A percentile compares a stretch with the other conserved stretches of the same genome.
phyloP scores from a whole-genome alignment of 2,797 vertebrate species.

The Crax fasciolata region DNA sequence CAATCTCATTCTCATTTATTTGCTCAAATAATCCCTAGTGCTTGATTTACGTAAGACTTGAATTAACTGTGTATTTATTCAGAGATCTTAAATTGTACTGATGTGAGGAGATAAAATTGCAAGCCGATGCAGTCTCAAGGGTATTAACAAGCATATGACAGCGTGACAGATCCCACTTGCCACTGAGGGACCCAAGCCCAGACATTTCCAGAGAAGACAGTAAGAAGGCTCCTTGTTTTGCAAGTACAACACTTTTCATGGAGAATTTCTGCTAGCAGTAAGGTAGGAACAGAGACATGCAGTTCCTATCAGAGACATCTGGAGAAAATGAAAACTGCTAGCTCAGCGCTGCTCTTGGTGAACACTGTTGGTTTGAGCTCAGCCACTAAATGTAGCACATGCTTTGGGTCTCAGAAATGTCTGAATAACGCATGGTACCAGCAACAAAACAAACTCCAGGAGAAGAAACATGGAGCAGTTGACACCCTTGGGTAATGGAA shows the following conservation, averaged over 20 bases:
- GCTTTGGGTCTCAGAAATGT: neutral
- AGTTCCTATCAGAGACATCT: neutral
- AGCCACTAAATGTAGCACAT: neutral
- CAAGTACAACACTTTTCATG: neutral
- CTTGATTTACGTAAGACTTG: constrained; percentile 70
- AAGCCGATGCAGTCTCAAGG: constrained; percentile 62
- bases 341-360: neutral
- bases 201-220: neutral
- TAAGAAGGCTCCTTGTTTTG: neutral
- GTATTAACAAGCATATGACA: constrained; percentile 20
- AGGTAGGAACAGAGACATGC: neutral
- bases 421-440: neutral
- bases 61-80: constrained; percentile 74
- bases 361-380: neutral
- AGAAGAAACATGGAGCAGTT: neutral
- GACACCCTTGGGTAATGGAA: neutral
- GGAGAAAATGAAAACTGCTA: neutral
- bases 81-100: constrained; percentile 58
- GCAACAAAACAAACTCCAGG: neutral
- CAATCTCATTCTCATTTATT: constrained; percentile 66
- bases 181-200: neutral
- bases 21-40: constrained; percentile 71
- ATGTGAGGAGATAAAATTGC: constrained; percentile 63
- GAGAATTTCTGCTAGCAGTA: neutral
- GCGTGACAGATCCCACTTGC: neutral